Evolutionary conservation across 2,113 vertebrate species (phyloP).

Genomic region (Ceyx cyanopectus): DNA sequence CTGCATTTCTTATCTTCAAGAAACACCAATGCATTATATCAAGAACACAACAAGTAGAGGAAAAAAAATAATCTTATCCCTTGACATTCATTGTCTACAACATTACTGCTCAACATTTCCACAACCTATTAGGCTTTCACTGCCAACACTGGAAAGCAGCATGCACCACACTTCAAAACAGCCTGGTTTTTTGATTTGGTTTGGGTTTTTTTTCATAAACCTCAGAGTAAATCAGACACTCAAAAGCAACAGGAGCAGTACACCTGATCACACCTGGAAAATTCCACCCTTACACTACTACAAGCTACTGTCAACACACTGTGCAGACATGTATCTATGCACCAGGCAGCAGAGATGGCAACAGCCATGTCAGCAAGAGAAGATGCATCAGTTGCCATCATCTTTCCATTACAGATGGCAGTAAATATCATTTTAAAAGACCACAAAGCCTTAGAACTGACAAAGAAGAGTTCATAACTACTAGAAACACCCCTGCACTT

Average conservation of each 20-base stretch:
- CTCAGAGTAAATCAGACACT: neutral
- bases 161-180: neutral
- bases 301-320: neutral
- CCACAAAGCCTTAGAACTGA: neutral
- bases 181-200: neutral
- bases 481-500: neutral
- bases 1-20: neutral
- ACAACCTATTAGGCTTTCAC: neutral
- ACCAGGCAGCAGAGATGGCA: neutral
- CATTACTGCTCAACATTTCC: neutral
- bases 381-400: rapidly evolving
- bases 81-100: neutral
- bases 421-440: neutral
- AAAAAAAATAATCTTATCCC: neutral
- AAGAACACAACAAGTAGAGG: neutral
- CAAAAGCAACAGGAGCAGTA: neutral
- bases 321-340: neutral
- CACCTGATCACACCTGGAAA: neutral
- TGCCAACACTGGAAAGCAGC: neutral
- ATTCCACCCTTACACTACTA: neutral
- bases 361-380: neutral
- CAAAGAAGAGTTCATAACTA: neutral
- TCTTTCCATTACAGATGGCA: neutral
- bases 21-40: neutral
- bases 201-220: neutral